These are phyloP conservation scores for Heliconius hortense DNA, from an alignment of 2,888 invertebrate genomes.

Conservation along the genomic window DNA sequence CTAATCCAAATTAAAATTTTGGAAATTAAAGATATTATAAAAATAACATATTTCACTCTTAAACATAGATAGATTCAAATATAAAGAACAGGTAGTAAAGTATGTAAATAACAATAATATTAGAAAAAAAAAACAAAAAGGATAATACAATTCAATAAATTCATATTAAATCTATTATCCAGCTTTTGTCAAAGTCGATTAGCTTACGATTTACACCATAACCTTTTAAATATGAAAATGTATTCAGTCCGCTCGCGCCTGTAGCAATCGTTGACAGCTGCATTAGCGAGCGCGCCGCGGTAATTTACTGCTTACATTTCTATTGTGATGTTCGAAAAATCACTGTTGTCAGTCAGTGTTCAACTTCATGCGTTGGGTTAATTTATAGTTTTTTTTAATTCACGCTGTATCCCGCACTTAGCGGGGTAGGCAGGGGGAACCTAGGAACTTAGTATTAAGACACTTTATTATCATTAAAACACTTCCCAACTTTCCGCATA, in stretches of 20 bases:
- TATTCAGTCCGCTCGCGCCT: conserved; percentile 59
- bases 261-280: conserved; percentile 66
- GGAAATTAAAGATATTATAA: too few relatives aligned
- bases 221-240: conserved; percentile 55
- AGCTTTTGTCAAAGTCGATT: neutral
- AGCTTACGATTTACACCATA: conserved; percentile 26
- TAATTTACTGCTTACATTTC: conserved; percentile 47
- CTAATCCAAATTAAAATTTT: too few relatives aligned
- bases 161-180: neutral
- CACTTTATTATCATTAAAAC: too few relatives aligned
- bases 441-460: too few relatives aligned
- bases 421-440: too few relatives aligned
- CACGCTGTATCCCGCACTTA: too few relatives aligned
- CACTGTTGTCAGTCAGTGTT: conserved; percentile 10
- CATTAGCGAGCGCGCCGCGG: conserved; percentile 53
- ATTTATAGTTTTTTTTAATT: neutral
- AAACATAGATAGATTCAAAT: neutral
- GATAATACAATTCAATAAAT: neutral
- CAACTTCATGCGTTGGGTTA: neutral
- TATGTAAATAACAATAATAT: too few relatives aligned
- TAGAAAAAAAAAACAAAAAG: neutral
- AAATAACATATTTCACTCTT: too few relatives aligned
- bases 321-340: conserved; percentile 20
- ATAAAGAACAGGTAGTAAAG: neutral
- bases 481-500: too few relatives aligned